A percentile compares a stretch with the other conserved stretches of the same genome.
These are phyloP conservation scores for Synanthedon formicaeformis DNA, from an alignment of 2,888 invertebrate genomes.

Conservation along the genomic window DNA sequence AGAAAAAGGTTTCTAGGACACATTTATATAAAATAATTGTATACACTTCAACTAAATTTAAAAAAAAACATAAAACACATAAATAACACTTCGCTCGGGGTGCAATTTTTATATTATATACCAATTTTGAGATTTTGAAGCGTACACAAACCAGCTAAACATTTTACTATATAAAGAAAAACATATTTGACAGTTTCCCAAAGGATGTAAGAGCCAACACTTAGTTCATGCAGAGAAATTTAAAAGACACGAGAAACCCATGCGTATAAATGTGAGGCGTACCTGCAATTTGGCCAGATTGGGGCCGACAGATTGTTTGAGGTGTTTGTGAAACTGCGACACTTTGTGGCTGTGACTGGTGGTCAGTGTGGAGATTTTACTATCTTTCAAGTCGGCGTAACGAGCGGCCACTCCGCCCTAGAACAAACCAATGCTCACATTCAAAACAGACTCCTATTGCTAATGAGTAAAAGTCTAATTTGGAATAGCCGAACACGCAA, in stretches of 20 bases:
- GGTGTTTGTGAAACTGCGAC: constrained; percentile 93
- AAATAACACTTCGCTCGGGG: no score
- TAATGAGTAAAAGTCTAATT: constrained; percentile 12
- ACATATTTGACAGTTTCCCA: no score
- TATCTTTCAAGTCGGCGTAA: constrained; percentile 90
- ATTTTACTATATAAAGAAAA: no score
- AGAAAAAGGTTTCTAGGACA: no score
- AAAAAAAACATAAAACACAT: no score
- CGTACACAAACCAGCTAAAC: no score
- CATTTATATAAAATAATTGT: no score
- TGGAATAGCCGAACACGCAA: constrained; percentile 12
- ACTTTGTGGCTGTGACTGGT: constrained; percentile 92
- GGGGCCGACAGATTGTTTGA: constrained; percentile 87
- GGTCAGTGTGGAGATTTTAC: constrained; percentile 88
- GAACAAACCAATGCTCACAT: constrained; percentile 27
- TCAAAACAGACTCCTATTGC: constrained; percentile 13
- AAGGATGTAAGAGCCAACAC: no score
- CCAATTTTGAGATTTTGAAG: no score
- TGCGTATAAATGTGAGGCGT: constrained; percentile 27
- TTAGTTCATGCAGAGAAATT: no score
- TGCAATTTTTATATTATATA: no score
- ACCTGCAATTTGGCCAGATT: constrained; percentile 91
- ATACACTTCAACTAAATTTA: no score
- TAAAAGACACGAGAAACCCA: constrained; percentile 1
- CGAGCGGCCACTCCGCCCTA: constrained; percentile 78